phyloP scores from a whole-genome alignment of 2,888 invertebrate genomes.

The Sesamia inferens region DNA sequence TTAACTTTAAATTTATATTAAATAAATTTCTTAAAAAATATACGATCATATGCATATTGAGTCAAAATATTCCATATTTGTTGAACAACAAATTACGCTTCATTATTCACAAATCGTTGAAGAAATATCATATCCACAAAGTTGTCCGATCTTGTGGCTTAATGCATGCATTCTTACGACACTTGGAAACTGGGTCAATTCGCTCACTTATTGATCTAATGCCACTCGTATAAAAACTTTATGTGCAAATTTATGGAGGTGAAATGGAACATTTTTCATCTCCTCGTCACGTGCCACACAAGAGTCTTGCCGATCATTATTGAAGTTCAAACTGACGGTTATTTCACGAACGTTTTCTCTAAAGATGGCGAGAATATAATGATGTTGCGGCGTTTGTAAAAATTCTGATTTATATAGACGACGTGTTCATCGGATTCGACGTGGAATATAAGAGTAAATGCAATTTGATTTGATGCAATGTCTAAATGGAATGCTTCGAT shows the following conservation, averaged over 20 bases:
- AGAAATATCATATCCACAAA: conserved; percentile 54
- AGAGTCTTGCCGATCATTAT: conserved; percentile 46
- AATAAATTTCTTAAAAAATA: background rate
- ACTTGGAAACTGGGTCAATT: conserved; percentile 73
- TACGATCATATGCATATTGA: conserved; percentile 1
- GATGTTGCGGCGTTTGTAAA: conserved; percentile 10
- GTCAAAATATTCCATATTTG: conserved; percentile 3
- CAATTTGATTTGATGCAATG: background rate
- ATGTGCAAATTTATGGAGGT: conserved; percentile 58
- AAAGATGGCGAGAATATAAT: conserved; percentile 22
- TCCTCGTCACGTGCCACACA: conserved; percentile 42
- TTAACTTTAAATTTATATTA: too few species aligned
- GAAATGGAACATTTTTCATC: conserved; percentile 48
- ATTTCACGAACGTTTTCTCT: conserved; percentile 21
- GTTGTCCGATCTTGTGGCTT: conserved; percentile 52
- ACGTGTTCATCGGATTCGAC: conserved; percentile 17
- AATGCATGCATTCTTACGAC: conserved; percentile 71
- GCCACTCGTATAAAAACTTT: conserved; percentile 62
- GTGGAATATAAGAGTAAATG: conserved; percentile 5
- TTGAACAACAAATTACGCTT: conserved; percentile 27
- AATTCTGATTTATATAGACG: conserved; percentile 31
- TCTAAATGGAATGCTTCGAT: too few species aligned
- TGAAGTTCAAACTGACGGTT: conserved; percentile 43
- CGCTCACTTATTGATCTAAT: conserved; percentile 74
- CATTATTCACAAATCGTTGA: conserved; percentile 43